Evolutionary conservation across 2,888 invertebrate species (phyloP).

Genomic region (Drosophila longiperda): DNA sequence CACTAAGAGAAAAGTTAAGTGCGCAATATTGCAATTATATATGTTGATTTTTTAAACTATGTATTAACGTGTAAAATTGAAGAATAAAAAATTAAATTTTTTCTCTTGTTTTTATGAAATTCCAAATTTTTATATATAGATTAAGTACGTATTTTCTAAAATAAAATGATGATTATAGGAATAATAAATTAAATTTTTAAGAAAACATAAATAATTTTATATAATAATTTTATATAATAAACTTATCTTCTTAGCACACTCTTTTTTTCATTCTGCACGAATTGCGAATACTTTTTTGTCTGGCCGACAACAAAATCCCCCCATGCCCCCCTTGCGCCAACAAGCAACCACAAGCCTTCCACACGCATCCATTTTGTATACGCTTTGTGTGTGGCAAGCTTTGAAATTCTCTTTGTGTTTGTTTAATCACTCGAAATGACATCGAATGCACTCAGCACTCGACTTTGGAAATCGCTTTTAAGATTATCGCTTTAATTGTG

Average conservation of each 20-base stretch:
- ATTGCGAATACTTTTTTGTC: not conserved
- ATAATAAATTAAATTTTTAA: not conserved
- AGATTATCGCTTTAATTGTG: slow-evolving; percentile 51
- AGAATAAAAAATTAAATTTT: rapidly evolving
- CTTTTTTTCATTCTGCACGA: not conserved
- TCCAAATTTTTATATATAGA: no score
- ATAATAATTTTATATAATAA: no score
- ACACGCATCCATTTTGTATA: slow-evolving; percentile 34
- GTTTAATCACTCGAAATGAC: slow-evolving; percentile 69
- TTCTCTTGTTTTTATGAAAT: not conserved
- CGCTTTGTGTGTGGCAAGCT: slow-evolving; percentile 48
- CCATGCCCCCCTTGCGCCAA: not conserved
- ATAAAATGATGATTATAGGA: not conserved
- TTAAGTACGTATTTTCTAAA: no score
- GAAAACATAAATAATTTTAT: not conserved
- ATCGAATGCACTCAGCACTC: slow-evolving; percentile 51
- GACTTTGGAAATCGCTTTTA: slow-evolving; percentile 40
- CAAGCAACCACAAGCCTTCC: not conserved
- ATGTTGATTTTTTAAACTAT: not conserved
- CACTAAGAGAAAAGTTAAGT: not conserved
- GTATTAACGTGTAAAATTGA: not conserved
- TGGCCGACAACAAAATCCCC: not conserved
- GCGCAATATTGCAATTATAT: not conserved
- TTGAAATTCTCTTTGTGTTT: slow-evolving; percentile 65
- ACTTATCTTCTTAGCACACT: no score